phyloP scores from a whole-genome alignment of 35 echinoderm and acorn worm species.

The Ophioderma brevispina region DNA sequence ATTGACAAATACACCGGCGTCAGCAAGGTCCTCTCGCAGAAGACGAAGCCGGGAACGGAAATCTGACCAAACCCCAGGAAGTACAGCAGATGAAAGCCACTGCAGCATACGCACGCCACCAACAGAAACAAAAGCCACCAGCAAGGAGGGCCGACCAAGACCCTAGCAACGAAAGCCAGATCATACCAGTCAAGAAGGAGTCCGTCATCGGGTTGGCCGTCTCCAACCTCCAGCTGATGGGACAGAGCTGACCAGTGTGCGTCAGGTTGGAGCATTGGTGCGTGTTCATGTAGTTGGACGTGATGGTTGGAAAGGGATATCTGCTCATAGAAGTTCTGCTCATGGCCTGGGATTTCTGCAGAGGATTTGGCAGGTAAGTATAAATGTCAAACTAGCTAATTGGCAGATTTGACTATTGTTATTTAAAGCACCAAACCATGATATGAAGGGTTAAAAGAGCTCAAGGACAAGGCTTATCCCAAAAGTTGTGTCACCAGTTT shows the following conservation, averaged over 20 bases:
- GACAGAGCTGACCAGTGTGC: slow-evolving; percentile 74
- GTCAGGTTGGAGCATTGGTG: slow-evolving; percentile 73
- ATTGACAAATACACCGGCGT: no score
- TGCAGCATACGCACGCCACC: slow-evolving; percentile 21
- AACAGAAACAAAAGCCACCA: slow-evolving; percentile 48
- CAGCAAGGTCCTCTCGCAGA: slow-evolving; percentile 21
- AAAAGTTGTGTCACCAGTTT: no score
- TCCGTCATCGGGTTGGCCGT: slow-evolving; percentile 71
- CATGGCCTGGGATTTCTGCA: slow-evolving; percentile 80
- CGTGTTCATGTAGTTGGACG: slow-evolving; percentile 79
- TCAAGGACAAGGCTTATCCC: no score
- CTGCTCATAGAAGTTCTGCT: slow-evolving; percentile 70
- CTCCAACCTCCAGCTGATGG: slow-evolving; percentile 59
- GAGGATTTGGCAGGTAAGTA: slow-evolving; percentile 90
- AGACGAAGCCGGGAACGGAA: slow-evolving; percentile 17
- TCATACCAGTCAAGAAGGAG: slow-evolving; percentile 83
- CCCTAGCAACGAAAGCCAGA: slow-evolving; percentile 42
- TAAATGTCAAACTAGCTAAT: no score
- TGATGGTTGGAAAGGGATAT: slow-evolving; percentile 73
- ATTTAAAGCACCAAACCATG: no score
- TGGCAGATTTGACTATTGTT: no score
- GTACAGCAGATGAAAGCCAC: neutral
- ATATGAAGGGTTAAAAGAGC: no score
- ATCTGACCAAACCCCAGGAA: no score
- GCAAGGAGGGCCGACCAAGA: slow-evolving; percentile 22